Evolutionary conservation across 2,113 vertebrate species (phyloP).

Genomic region (Tragelaphus strepsiceros): DNA sequence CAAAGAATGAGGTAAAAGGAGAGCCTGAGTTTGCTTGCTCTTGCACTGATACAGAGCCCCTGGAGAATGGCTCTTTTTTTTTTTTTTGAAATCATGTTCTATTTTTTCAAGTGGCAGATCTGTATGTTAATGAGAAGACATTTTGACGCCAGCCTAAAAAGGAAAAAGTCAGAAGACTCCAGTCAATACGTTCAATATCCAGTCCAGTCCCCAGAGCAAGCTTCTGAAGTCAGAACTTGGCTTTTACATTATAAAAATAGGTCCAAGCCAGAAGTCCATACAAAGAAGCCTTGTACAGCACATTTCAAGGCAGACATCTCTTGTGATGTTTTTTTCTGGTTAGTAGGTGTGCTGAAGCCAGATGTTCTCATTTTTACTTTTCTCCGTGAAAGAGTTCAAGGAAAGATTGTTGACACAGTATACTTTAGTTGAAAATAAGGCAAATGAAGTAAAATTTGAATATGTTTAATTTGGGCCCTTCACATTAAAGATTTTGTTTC

Average conservation of each 20-base stretch:
- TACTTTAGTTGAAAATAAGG: background rate
- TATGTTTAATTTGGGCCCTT: background rate
- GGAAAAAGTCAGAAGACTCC: background rate
- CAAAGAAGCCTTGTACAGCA: conserved; percentile 35
- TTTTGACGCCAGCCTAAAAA: background rate
- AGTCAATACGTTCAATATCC: background rate
- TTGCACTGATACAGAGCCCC: background rate
- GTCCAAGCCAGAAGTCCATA: background rate
- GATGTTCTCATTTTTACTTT: background rate
- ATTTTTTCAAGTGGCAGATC: background rate
- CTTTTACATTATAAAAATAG: background rate
- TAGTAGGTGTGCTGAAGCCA: conserved; percentile 23
- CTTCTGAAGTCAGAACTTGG: conserved; percentile 26
- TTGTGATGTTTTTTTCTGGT: conserved; percentile 33
- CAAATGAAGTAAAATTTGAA: background rate
- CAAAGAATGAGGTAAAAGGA: background rate
- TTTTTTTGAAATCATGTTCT: background rate
- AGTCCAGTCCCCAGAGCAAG: background rate
- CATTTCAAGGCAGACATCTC: background rate
- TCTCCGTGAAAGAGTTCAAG: background rate
- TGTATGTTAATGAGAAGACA: conserved; percentile 7
- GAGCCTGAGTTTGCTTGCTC: background rate
- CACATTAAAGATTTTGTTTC: background rate
- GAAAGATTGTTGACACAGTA: background rate
- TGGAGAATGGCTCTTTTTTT: background rate